phyloP scores from a whole-genome alignment of 2,888 invertebrate genomes.

The Heterodera filipjevi region DNA sequence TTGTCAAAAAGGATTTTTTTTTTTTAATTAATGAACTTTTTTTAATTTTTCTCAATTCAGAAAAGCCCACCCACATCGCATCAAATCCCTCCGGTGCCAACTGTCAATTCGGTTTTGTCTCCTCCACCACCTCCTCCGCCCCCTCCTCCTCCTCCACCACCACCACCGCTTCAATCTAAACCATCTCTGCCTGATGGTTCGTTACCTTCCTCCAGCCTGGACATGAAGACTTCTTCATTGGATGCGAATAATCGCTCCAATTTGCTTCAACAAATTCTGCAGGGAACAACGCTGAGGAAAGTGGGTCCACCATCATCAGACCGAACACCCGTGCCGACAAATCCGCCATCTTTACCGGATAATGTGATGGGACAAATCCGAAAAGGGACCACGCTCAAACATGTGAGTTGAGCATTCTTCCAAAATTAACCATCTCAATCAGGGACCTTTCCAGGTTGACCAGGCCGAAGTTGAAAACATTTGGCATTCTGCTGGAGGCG shows the following conservation, averaged over 20 bases:
- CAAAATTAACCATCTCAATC: too few species aligned
- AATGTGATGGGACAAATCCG: constrained; percentile 82
- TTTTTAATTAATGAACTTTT: neutral
- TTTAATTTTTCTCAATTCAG: neutral
- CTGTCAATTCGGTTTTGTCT: neutral
- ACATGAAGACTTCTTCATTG: neutral
- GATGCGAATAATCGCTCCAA: constrained; percentile 40
- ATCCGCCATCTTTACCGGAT: constrained; percentile 66
- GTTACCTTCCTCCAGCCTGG: neutral
- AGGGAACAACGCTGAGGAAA: constrained; percentile 41
- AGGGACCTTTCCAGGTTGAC: constrained; percentile 49
- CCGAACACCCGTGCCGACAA: constrained; percentile 28
- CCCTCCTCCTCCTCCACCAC: constrained; percentile 32
- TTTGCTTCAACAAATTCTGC: constrained; percentile 52
- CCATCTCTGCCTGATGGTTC: neutral
- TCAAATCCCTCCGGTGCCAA: neutral
- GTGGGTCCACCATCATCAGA: constrained; percentile 31
- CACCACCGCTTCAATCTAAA: constrained; percentile 31
- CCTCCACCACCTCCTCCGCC: constrained; percentile 35
- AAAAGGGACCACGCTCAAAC: constrained; percentile 79
- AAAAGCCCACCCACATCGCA: neutral
- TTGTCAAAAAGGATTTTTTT: too few species aligned
- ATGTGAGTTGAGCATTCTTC: too few species aligned
- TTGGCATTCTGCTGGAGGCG: constrained; percentile 5
- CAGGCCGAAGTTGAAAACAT: constrained; percentile 48